Conservation (phyloP, 2,113 vertebrate genomes). For the Macrotis lagotis region DNA sequence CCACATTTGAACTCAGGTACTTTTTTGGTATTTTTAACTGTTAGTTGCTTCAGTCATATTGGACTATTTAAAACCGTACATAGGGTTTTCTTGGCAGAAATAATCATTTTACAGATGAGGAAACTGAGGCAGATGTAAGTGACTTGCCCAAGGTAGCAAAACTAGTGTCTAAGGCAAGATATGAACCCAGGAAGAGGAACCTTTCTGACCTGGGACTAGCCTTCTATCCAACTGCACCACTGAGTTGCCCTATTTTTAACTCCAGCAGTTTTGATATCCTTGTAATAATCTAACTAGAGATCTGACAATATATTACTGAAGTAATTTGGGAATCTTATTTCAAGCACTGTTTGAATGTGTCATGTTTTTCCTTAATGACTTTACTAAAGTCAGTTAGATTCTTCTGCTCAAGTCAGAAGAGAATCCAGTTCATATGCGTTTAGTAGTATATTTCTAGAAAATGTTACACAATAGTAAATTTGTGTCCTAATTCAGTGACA, state of each 20-base stretch:
- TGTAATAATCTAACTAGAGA: background rate
- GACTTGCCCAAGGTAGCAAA: too few species aligned
- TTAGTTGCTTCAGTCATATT: background rate
- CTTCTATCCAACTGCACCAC: background rate
- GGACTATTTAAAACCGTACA: background rate
- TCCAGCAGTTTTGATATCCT: background rate
- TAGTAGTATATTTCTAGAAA: background rate
- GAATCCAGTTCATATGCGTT: background rate
- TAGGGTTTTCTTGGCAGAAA: background rate
- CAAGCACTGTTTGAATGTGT: too few species aligned
- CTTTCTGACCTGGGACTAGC: too few species aligned
- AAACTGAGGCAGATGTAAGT: background rate
- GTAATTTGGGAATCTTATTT: background rate
- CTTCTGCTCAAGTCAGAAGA: background rate
- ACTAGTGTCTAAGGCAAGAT: background rate
- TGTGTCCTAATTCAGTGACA: background rate
- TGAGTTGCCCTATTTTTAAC: background rate
- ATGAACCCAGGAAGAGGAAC: too few species aligned
- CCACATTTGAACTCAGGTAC: too few species aligned
- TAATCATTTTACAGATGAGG: background rate
- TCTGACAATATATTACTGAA: background rate
- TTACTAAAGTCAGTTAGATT: conserved; percentile 7
- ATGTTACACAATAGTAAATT: background rate
- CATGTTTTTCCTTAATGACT: background rate
- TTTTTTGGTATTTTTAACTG: too few species aligned